These are phyloP conservation scores for Tetropium fuscum DNA, from an alignment of 2,888 invertebrate genomes.

Conservation along the genomic window DNA sequence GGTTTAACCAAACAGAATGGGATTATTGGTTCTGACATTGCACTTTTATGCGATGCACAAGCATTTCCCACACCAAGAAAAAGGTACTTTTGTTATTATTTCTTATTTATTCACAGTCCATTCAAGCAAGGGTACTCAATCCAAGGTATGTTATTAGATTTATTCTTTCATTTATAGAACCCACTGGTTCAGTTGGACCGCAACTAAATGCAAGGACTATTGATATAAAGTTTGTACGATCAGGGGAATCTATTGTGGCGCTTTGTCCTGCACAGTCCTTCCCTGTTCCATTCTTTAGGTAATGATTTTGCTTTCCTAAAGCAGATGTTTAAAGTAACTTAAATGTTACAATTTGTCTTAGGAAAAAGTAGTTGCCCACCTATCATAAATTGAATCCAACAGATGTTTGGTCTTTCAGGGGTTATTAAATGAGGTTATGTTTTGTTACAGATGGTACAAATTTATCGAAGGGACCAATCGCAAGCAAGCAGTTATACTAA, in stretches of 20 bases:
- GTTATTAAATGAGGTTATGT: conserved; percentile 7
- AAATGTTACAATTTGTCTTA: no score
- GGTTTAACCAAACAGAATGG: conserved; percentile 68
- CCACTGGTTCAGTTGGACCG: conserved; percentile 76
- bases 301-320: conserved; percentile 45
- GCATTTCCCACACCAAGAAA: conserved; percentile 70
- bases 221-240: conserved; percentile 61
- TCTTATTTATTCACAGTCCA: conserved; percentile 1
- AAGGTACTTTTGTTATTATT: conserved; percentile 61
- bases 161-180: conserved; percentile 66
- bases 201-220: conserved; percentile 73
- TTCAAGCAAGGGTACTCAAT: conserved; percentile 41
- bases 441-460: conserved; percentile 91
- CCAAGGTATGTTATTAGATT: conserved; percentile 29
- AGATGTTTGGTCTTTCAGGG: background rate
- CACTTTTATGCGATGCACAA: conserved; percentile 70
- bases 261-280: conserved; percentile 82
- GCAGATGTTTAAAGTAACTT: background rate
- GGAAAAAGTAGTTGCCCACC: no score
- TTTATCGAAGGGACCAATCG: conserved; percentile 89
- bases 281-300: conserved; percentile 83
- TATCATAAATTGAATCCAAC: background rate
- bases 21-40: conserved; percentile 52
- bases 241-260: conserved; percentile 67
- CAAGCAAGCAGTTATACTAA: conserved; percentile 89